Conservation (phyloP, 2,797 vertebrate species). For the Sternotherus odoratus region DNA sequence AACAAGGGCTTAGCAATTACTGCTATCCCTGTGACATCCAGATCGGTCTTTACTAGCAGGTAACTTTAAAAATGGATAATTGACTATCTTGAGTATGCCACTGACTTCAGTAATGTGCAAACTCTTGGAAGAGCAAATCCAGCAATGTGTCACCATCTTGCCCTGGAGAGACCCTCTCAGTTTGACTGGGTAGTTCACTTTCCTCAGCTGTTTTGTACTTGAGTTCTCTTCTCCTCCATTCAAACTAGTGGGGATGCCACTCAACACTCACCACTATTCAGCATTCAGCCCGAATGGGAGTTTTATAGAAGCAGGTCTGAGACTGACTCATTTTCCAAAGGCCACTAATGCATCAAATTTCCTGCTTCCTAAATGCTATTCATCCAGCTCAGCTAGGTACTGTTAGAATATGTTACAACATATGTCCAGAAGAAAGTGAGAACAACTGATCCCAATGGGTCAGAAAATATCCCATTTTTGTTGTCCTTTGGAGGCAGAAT, state of each 20-base stretch:
- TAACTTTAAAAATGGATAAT: neutral
- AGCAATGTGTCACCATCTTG: rapidly evolving
- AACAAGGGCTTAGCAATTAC: neutral
- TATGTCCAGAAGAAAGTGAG: slow-evolving; percentile 7
- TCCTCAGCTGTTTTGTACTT: neutral
- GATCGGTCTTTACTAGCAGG: neutral
- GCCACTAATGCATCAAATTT: neutral
- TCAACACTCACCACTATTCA: neutral
- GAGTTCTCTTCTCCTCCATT: neutral
- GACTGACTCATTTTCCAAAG: neutral
- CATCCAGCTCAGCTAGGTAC: neutral
- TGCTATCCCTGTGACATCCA: neutral
- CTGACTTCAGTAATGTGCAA: neutral
- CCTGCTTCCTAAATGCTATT: neutral
- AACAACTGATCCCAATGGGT: neutral
- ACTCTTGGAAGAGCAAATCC: neutral
- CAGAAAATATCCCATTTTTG: neutral
- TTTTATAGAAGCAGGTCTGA: neutral
- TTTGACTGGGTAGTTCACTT: neutral
- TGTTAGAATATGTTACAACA: neutral
- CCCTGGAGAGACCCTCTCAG: neutral
- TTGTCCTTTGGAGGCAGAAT: neutral
- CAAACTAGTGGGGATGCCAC: neutral
- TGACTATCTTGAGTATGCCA: neutral
- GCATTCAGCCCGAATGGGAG: neutral